These are phyloP conservation scores for Dromiciops gliroides DNA, from an alignment of 2,113 vertebrate genomes.

Conservation along the genomic window DNA sequence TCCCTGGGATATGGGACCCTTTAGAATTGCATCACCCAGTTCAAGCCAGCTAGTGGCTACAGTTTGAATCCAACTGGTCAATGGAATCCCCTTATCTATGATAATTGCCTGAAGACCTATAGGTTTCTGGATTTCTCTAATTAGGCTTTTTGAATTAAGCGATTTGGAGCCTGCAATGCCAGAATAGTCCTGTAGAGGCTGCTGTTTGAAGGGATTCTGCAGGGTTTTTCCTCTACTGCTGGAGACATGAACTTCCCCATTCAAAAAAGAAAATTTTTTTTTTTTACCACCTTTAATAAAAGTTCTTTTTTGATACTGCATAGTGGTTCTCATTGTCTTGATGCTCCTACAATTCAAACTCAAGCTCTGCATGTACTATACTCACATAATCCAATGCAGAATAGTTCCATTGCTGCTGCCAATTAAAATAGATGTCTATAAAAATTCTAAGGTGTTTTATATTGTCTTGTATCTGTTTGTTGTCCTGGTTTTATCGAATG, in stretches of 20 bases:
- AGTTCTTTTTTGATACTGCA: background rate
- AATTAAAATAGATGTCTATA: background rate
- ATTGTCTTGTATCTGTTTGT: background rate
- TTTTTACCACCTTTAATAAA: background rate
- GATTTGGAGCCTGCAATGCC: background rate
- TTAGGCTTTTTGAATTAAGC: background rate
- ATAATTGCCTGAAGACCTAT: background rate
- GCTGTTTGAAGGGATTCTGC: background rate
- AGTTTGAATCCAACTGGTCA: background rate
- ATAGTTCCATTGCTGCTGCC: background rate
- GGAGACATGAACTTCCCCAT: background rate
- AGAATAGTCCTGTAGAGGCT: background rate
- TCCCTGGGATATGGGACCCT: background rate
- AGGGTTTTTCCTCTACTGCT: background rate
- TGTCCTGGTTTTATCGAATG: background rate
- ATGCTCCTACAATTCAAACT: background rate
- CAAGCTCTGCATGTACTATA: background rate
- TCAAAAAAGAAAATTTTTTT: background rate
- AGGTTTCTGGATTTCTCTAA: background rate
- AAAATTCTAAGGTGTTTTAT: background rate
- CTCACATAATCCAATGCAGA: background rate
- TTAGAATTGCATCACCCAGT: background rate
- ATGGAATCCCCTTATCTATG: background rate
- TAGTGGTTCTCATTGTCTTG: background rate
- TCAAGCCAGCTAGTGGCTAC: no score